Evolutionary conservation across 1,140 invertebrate genomes (phyloP), one percentile per base, ranked within the genome.

Genomic region (Brachionus paranguensis): DNA sequence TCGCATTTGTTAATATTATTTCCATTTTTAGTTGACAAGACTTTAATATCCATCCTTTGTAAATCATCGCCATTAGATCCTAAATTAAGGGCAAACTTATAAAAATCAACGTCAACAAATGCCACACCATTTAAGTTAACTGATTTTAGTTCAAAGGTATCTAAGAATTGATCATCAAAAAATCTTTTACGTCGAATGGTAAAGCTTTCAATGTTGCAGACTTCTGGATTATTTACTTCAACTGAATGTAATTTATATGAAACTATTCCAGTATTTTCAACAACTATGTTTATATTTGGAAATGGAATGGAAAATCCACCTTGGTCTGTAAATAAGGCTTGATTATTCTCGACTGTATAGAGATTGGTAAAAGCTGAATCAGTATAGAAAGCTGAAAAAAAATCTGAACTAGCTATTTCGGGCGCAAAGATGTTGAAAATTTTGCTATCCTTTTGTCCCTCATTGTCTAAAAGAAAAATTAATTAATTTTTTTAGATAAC

Each of bases 91-190:
- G 17, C 37, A 41, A 12, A 43, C 60, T 68, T 81, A 7, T 81
- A 24, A 12, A 64, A 81, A 41, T 81, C 78, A 37, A 81, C 17
- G 64, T 81, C 78, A 64, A 81, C 78, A 29, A 81, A 27, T 33
- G 72, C 43, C 12, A 60, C 43, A 41, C 24, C 53, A 60, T 81
- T 45, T 14, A 60, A 12, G 8, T n/a, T n/a, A 45, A 68, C 1
- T 24, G 64, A 68, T 47, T 5, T 45, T 37, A 64, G 3, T 24
- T 81, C 53, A 64, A 20, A 43, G 8, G 2, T 2, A 64, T 68
- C 78, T 0, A 81, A 41, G 27, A 24, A 68, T 12, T 24, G 10
- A 65, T 12, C 20, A 17, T 20, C 8, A 5, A 45, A 60, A 37
- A 60, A 60, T 7, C 27, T 37, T 81, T 41, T 45, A 7, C 78